These are phyloP conservation scores for Papilio glaucus DNA, from an alignment of 1,140 invertebrate genomes.

Conservation along the genomic window DNA sequence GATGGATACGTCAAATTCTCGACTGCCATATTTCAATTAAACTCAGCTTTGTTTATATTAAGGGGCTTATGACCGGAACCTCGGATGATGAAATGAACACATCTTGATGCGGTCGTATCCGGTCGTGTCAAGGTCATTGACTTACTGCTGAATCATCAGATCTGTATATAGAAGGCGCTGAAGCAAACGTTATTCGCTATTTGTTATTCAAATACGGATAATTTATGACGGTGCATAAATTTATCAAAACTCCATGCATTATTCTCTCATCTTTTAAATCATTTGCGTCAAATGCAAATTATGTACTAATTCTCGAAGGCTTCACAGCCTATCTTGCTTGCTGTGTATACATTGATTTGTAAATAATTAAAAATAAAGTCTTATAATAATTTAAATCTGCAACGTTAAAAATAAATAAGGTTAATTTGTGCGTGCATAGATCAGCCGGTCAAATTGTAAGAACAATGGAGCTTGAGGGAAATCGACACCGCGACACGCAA, in stretches of 20 bases:
- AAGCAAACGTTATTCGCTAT: neutral
- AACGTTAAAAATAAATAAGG: neutral
- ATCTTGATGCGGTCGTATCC: slow-evolving; percentile 28
- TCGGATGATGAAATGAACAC: slow-evolving; percentile 24
- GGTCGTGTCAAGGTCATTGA: slow-evolving; percentile 29
- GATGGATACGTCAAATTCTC: slow-evolving; percentile 7
- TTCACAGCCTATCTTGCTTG: neutral
- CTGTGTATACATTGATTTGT: neutral
- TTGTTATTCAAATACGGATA: neutral
- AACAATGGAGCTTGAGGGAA: slow-evolving; percentile 74
- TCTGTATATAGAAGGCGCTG: neutral
- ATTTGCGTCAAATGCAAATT: neutral
- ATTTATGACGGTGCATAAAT: neutral
- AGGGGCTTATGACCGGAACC: slow-evolving; percentile 28
- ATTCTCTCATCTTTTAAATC: neutral
- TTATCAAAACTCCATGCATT: neutral
- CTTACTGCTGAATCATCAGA: slow-evolving; percentile 29
- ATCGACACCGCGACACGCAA: slow-evolving; percentile 69
- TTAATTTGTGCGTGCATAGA: slow-evolving; percentile 47
- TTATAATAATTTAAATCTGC: neutral
- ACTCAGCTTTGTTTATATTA: slow-evolving; percentile 35
- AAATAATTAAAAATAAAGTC: neutral
- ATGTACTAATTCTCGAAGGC: neutral
- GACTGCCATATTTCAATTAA: slow-evolving; percentile 31
- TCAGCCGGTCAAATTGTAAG: slow-evolving; percentile 61